A percentile compares a stretch with the other conserved stretches of the same genome.
Evolutionary conservation across 1,140 invertebrate species (phyloP).

Genomic region (Drosophila novamexicana): DNA sequence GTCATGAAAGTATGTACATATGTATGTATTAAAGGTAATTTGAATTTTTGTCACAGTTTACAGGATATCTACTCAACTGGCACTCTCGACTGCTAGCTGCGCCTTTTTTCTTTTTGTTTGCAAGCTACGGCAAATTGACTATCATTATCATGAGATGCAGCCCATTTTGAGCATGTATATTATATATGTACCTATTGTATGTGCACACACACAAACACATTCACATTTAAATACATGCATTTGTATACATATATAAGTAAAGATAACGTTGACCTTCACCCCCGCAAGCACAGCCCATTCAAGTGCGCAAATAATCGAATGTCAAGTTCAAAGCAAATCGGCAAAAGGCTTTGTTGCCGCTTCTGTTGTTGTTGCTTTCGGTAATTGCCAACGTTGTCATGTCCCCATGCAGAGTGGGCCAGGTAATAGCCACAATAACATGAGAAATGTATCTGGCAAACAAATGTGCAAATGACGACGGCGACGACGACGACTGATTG

Average conservation of each 20-base stretch:
- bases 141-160: constrained; percentile 70
- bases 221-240: constrained; percentile 37
- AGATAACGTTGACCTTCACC: constrained; percentile 61
- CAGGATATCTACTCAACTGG: neutral
- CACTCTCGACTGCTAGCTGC: neutral
- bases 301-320: constrained; percentile 72
- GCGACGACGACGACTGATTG: constrained; percentile 58
- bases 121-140: constrained; percentile 68
- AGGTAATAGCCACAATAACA: constrained; percentile 65
- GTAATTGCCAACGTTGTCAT: constrained; percentile 50
- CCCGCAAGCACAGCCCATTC: constrained; percentile 23
- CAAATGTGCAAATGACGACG: constrained; percentile 70
- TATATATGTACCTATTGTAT: constrained; percentile 10
- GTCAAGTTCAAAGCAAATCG: constrained; percentile 76
- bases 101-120: constrained; percentile 2
- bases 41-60: neutral
- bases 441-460: constrained; percentile 70
- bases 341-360: constrained; percentile 41
- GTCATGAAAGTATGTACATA: too few relatives aligned
- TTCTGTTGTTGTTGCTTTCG: constrained; percentile 15
- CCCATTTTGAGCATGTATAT: constrained; percentile 44
- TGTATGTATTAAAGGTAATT: too few relatives aligned
- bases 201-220: constrained; percentile 14
- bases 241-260: constrained; percentile 7
- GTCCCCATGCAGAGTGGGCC: constrained; percentile 36